Base-by-base conservation (phyloP, 2,888 invertebrate genomes). In the Drosophila quinaria region DNA sequence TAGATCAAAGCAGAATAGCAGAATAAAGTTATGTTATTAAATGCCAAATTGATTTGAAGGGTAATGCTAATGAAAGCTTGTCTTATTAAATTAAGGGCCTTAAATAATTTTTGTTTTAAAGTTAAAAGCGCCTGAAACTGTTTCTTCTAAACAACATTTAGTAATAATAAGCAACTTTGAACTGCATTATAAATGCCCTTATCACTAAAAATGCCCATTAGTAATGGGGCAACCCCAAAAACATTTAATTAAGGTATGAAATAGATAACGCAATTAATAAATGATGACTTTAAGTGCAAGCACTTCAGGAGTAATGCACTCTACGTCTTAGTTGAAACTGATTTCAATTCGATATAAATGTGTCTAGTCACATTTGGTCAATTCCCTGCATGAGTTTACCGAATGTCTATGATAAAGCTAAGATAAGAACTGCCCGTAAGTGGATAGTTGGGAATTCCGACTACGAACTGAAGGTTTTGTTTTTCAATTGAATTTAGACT, bases 331-430 rank as follows among this genome's bases (percentile, higher is more conserved):
- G 37, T 9, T 29, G 5, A 10, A 58, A 22, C 17, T 42, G 13
- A 47, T 58, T 41, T 47, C 19, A 25, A 25, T 25, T 25, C 15
- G 46, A 55, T 51, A 60, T 35, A n/a, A 29, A 10, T 4, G 29
- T n/a, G 35, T 44, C 64, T 44, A 63, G 37, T 78, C 67, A 74
- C 49, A 31, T 37, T 47, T 17, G 44, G 62, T 58, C 44, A 50
- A 72, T 68, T 58, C 74, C 79, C 56, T n/a, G 29, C 41, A 61
- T 41, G 35, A 44, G n/a, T n/a, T n/a, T 8, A 0, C n/a, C 13
- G 11, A 29, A 13, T 29, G 33, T 41, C 25, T 47, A 1, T 35
- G 17, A n/a, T 50, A 50, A 17, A 15, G 74, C 74, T 60, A 6
- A 25, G 5, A 25, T 25, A 61, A n/a, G 19, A 17, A 22, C 22